These are phyloP conservation scores for Taphrorychus bicolor DNA, from an alignment of 2,888 invertebrate genomes.

Conservation along the genomic window DNA sequence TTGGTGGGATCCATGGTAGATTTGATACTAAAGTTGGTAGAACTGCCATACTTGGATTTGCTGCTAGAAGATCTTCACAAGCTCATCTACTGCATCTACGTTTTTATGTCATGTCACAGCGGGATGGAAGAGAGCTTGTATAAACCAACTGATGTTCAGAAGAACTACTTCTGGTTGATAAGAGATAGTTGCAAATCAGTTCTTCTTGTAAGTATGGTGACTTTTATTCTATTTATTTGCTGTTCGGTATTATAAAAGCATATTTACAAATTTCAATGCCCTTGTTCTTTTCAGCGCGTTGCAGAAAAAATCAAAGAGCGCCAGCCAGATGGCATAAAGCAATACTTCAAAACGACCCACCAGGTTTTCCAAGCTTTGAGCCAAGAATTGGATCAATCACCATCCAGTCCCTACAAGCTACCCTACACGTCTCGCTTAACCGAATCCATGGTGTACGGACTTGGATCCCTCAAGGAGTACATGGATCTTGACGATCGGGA, in stretches of 20 bases:
- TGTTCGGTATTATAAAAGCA: too few relatives aligned
- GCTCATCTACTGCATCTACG: constrained; percentile 44
- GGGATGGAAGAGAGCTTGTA: constrained; percentile 42
- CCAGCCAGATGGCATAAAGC: constrained; percentile 25
- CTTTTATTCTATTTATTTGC: too few relatives aligned
- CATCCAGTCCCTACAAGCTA: constrained; percentile 25
- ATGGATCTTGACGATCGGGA: constrained; percentile 3
- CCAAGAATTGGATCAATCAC: constrained; percentile 31
- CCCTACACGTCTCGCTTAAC: constrained; percentile 43
- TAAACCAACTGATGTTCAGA: constrained; percentile 36
- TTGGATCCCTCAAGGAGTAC: constrained; percentile 40
- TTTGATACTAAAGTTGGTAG: constrained; percentile 43
- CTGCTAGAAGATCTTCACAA: constrained; percentile 45
- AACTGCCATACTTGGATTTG: constrained; percentile 42
- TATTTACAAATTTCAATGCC: too few relatives aligned
- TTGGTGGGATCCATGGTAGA: constrained; percentile 41
- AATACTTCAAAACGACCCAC: constrained; percentile 42
- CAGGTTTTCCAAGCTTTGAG: constrained; percentile 42
- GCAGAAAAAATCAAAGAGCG: constrained; percentile 28
- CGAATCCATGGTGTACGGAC: constrained; percentile 45
- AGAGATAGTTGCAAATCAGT: constrained; percentile 38
- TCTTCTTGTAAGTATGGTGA: constrained; percentile 39
- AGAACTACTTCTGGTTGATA: constrained; percentile 32
- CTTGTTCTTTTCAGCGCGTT: neutral
- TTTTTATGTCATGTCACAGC: constrained; percentile 44